Conservation (phyloP, 2,113 vertebrate species). For the Eretmochelys imbricata region DNA sequence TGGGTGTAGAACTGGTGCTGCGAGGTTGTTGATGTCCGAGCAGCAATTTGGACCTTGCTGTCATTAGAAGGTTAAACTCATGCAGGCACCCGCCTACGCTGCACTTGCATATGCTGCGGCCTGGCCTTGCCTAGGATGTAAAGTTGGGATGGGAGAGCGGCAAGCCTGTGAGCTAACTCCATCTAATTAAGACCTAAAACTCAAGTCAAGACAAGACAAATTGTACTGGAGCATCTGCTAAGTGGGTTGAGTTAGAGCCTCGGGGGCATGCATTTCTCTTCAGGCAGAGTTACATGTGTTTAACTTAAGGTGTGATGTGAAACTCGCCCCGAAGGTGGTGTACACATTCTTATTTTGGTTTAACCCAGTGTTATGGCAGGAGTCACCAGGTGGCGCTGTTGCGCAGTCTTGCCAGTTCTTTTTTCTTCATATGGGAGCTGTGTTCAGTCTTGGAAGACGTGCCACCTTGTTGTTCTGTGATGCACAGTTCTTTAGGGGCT, state of each 20-base stretch:
- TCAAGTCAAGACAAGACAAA: neutral
- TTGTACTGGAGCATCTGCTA: neutral
- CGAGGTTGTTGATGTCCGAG: neutral
- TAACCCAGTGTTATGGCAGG: neutral
- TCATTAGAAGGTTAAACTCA: neutral
- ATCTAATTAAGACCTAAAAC: neutral
- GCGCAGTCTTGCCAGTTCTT: neutral
- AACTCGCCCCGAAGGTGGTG: neutral
- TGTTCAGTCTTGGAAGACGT: neutral
- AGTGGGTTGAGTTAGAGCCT: neutral
- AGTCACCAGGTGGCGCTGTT: neutral
- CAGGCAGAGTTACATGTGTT: neutral
- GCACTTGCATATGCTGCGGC: no score
- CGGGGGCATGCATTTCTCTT: neutral
- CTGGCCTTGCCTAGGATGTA: neutral
- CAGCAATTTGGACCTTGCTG: neutral
- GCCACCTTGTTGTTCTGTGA: neutral
- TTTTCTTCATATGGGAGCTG: neutral
- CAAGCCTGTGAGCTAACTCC: neutral
- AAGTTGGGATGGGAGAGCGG: neutral
- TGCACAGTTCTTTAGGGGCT: neutral
- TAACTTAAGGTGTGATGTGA: neutral
- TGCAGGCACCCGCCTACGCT: neutral
- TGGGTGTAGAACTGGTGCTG: neutral
- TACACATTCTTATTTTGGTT: neutral